Base-by-base conservation (phyloP, 1,140 invertebrate genomes). In the Phymastichus coffea region DNA sequence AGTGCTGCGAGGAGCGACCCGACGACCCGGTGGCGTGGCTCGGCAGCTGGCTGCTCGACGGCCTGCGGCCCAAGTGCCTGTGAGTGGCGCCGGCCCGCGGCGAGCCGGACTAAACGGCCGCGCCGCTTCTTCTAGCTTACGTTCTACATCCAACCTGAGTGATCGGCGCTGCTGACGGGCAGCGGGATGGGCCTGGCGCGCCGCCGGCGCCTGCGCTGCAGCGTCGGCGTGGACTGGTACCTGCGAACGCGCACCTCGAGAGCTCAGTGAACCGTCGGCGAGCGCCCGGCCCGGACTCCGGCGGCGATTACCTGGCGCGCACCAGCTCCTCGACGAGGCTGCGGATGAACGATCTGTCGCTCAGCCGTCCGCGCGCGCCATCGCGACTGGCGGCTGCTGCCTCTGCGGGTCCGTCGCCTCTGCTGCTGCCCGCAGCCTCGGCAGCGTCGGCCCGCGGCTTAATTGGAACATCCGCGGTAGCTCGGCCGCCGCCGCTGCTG, bases 1-100 rank as follows among this genome's bases (percentile, higher is more conserved):
- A 79, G 77, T 75, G 71, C 12, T 88, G 87, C 55, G 85, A 87
- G 68, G 78, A 84, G 55, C 87, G 87, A 64, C 91, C 91, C 0
- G 76, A 79, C 1, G 88, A 93, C 73, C 90, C 91, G 6, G 77
- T 93, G 44, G 64, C 87, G 7, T 93, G 88, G 87, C 72, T 94
- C 14, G 91, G 89, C 8, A 87, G 92, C 70, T 90, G 89, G 85
- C 75, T 94, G 25, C 73, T 87, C 1, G 71, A 80, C 22, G 87
- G 92, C 74, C 28, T 12, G 28, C 6, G 88, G 69, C 89, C 86
- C 1, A 79, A 76, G 69, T 72, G 77, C 15, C 63, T 64, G 41
- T 44, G 33, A 51, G 57, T 51, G 22, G 3, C 28, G 28, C 28
- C 28, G 28, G 12, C 28, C 6, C 6, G 28, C 28, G 28, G 12